These are phyloP conservation scores for Istiophorus platypterus DNA, from an alignment of 2,113 vertebrate genomes.

Conservation along the genomic window DNA sequence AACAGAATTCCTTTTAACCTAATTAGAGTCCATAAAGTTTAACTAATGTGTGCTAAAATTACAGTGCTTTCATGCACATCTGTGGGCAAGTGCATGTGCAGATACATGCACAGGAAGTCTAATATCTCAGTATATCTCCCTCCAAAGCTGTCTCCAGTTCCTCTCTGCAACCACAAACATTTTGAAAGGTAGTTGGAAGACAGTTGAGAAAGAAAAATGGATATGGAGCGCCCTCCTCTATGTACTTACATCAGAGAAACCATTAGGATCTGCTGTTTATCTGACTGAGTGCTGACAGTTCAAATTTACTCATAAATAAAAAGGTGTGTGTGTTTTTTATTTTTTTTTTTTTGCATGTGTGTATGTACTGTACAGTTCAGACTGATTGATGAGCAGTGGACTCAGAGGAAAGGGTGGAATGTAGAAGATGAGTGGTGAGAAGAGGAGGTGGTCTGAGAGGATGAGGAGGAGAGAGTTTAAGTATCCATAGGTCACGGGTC, in stretches of 20 bases:
- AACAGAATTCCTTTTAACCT: slow-evolving; percentile 22
- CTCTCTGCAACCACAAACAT: slow-evolving; percentile 40
- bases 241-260: slow-evolving; percentile 53
- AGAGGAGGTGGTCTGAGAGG: slow-evolving; percentile 12
- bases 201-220: slow-evolving; percentile 23
- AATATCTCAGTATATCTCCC: slow-evolving; percentile 38
- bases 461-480: slow-evolving; percentile 36
- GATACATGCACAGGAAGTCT: slow-evolving; percentile 43
- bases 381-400: slow-evolving; percentile 41
- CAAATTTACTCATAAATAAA: slow-evolving; percentile 45
- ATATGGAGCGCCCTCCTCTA: slow-evolving; percentile 39
- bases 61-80: background rate
- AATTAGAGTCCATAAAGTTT: slow-evolving; percentile 43
- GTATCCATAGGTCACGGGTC: slow-evolving; percentile 59
- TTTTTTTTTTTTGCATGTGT: slow-evolving; percentile 35
- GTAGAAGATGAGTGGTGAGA: slow-evolving; percentile 38
- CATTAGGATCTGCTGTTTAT: slow-evolving; percentile 53
- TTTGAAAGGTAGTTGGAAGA: slow-evolving; percentile 60
- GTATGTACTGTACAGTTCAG: slow-evolving; percentile 16
- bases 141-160: slow-evolving; percentile 13
- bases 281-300: slow-evolving; percentile 27
- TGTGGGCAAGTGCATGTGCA: slow-evolving; percentile 1
- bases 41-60: slow-evolving; percentile 24
- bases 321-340: slow-evolving; percentile 56
- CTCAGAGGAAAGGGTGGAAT: slow-evolving; percentile 30